Evolutionary conservation across 2,888 invertebrate genomes (phyloP).

Genomic region (Rotaria magnacalcarata): DNA sequence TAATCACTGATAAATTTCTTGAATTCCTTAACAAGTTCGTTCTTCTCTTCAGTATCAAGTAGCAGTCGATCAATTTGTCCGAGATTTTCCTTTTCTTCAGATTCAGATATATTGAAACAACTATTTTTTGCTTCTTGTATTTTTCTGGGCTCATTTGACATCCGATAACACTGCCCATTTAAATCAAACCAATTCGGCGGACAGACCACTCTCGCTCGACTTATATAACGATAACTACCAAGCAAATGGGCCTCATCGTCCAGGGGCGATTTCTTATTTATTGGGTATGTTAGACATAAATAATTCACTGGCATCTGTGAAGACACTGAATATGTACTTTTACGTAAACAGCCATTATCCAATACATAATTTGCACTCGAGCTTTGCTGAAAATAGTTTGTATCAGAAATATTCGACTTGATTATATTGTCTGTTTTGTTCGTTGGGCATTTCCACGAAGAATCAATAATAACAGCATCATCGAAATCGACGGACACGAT

Average conservation of each 20-base stretch:
- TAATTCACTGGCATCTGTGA: neutral
- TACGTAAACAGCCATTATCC: too few relatives aligned
- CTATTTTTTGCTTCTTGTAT: slow-evolving; percentile 40
- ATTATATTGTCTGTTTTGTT: neutral
- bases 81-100: too few relatives aligned
- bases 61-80: too few relatives aligned
- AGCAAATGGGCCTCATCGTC: too few relatives aligned
- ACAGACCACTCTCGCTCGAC: neutral
- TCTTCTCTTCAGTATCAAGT: too few relatives aligned
- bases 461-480: neutral
- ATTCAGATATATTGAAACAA: neutral
- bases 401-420: neutral
- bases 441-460: neutral
- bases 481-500: neutral
- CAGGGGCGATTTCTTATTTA: neutral
- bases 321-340: neutral
- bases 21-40: too few relatives aligned
- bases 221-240: neutral
- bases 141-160: neutral
- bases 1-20: neutral
- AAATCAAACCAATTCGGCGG: neutral
- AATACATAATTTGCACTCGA: too few relatives aligned
- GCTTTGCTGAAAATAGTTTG: too few relatives aligned
- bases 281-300: neutral
- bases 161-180: slow-evolving; percentile 31